Conservation (phyloP, 2,888 invertebrate species). For the Apamea monoglypha region DNA sequence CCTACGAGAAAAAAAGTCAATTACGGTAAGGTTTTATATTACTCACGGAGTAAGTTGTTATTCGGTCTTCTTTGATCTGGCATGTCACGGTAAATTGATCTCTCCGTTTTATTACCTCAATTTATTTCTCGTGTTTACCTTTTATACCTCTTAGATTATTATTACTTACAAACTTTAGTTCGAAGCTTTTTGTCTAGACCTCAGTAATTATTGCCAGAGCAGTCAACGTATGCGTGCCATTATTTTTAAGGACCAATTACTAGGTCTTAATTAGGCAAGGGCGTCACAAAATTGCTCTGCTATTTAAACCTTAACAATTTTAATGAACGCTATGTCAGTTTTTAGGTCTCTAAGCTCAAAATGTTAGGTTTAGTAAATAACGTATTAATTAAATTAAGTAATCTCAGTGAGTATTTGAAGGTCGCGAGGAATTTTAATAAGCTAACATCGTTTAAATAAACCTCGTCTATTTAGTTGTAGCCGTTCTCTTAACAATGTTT, state of each 20-base stretch:
- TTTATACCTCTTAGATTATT: conserved; percentile 6
- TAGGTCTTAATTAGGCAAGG: conserved; percentile 21
- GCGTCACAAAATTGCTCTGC: conserved; percentile 5
- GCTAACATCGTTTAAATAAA: conserved; percentile 29
- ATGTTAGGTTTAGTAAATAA: conserved; percentile 32
- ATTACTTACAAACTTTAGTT: neutral
- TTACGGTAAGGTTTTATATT: neutral
- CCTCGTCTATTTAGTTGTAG: conserved; percentile 12
- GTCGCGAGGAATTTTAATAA: conserved; percentile 56
- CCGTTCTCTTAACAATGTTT: conserved; percentile 28
- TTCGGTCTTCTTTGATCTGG: neutral
- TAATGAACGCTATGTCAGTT: conserved; percentile 25
- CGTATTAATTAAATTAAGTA: conserved; percentile 37
- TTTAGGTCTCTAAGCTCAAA: conserved; percentile 10
- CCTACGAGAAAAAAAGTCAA: conserved; percentile 69
- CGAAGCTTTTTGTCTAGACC: neutral
- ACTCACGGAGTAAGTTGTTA: neutral
- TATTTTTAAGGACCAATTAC: conserved; percentile 18
- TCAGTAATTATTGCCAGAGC: conserved; percentile 4
- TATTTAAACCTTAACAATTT: conserved; percentile 22
- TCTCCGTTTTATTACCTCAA: neutral
- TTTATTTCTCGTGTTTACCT: neutral
- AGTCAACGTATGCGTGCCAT: conserved; percentile 1
- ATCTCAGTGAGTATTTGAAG: conserved; percentile 13
- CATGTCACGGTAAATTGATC: neutral